These are phyloP conservation scores for Nothobranchius kuhntae DNA, from an alignment of 2,113 vertebrate genomes.

Conservation along the genomic window DNA sequence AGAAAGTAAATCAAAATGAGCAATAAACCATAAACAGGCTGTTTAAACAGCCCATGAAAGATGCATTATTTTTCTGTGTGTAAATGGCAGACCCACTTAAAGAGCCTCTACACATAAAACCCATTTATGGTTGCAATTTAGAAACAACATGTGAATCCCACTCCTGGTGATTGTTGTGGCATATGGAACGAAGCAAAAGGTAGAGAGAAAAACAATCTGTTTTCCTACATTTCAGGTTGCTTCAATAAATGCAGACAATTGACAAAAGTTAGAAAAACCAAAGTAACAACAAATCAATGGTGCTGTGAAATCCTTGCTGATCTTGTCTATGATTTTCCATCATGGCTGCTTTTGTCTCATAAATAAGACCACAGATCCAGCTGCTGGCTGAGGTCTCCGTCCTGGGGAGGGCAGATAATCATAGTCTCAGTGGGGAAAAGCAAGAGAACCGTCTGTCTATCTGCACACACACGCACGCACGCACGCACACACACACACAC, in stretches of 20 bases:
- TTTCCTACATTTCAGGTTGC: too few species aligned
- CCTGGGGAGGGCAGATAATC: slow-evolving; percentile 69
- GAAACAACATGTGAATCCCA: neutral
- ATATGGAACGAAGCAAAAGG: neutral
- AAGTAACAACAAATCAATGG: too few species aligned
- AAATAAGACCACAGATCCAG: slow-evolving; percentile 48
- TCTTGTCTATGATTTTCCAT: slow-evolving; percentile 15
- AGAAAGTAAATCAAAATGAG: neutral
- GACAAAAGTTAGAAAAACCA: too few species aligned
- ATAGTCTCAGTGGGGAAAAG: slow-evolving; percentile 56
- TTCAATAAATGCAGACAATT: too few species aligned
- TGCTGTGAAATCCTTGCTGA: slow-evolving; percentile 3
- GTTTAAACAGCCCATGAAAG: neutral
- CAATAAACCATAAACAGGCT: neutral
- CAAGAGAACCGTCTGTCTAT: slow-evolving; percentile 42
- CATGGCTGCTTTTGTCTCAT: slow-evolving; percentile 33
- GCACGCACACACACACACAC: slow-evolving; percentile 26
- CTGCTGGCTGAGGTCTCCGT: slow-evolving; percentile 59
- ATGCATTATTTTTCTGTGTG: neutral
- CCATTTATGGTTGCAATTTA: slow-evolving; percentile 11
- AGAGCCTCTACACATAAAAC: neutral
- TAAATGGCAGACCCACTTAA: neutral
- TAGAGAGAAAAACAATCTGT: neutral
- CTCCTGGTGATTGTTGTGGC: neutral
- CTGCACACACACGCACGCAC: slow-evolving; percentile 19